Base-by-base conservation (phyloP, 2,113 vertebrate genomes). In the Aplodontia rufa region DNA sequence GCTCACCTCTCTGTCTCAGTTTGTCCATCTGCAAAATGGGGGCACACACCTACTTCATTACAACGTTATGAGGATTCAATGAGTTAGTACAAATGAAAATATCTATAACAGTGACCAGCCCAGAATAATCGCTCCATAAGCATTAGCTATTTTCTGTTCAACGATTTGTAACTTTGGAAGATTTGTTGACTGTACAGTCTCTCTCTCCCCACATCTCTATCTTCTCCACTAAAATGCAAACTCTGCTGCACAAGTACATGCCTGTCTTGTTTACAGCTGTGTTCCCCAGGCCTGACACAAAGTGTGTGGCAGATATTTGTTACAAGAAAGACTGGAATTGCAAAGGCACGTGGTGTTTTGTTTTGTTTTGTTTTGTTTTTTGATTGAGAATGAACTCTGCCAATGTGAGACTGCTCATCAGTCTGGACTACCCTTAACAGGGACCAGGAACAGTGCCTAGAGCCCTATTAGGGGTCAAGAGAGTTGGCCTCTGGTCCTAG, bases 281-380 rank as follows among this genome's bases (percentile, higher is more conserved):
- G 28, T 35, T 72, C 16, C 60, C 69, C 32, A 75, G 51, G 92
- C 49, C 58, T 32, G 45, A 49, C 51, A 71, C 11, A 20, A 74
- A 4, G 28, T 3, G 14, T 28, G 72, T 95, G 68, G 62, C 49
- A 49, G 47, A 42, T 74, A 75, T 26, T 87, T 64, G 84, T 64
- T 93, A 76, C 66, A 84, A 32, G 88, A 92, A 87, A 68, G 76
- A 90, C 28, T 90, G 55, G 20, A 90, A 86, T 62, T 30, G 64
- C 86, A 55, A 76, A 80, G 32, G 87, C 79, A 68, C 3, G 8
- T 58, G n/a, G n/a, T n/a, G n/a, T n/a, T n/a, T n/a, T n/a, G n/a
- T n/a, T n/a, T n/a, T n/a, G n/a, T n/a, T n/a, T n/a, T n/a, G 5
- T 58, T 10, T 53, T 19, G 74, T 81, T 85, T 45, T 37, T 58